Percentiles rank a stretch among this genome's conserved stretches.
Evolutionary conservation across 1,140 invertebrate species (phyloP).

Genomic region (Zaprionus inermis): DNA sequence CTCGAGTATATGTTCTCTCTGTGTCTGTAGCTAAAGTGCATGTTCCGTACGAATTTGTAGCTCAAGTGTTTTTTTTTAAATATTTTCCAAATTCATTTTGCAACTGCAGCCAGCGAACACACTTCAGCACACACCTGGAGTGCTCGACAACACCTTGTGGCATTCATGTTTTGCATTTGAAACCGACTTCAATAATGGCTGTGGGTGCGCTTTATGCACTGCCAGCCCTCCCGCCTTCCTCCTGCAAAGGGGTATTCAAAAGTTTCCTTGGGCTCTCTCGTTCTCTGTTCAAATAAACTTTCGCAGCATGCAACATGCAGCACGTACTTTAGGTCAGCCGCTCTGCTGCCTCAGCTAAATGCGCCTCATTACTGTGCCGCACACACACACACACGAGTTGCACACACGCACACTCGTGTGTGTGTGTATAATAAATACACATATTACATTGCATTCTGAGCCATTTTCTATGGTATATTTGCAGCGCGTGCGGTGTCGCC

Average conservation of each 20-base stretch:
- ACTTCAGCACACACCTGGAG: constrained; percentile 10
- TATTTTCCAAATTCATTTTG: not conserved
- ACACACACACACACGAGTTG: constrained; percentile 11
- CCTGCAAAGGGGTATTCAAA: constrained; percentile 25
- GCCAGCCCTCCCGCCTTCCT: not conserved
- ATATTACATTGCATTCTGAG: constrained; percentile 46
- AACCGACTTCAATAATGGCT: constrained; percentile 30
- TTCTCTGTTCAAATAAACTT: constrained; percentile 26
- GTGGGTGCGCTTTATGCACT: too few species aligned
- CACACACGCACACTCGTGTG: constrained; percentile 11
- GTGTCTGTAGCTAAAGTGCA: too few species aligned
- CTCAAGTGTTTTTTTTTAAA: not conserved
- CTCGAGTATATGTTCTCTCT: too few species aligned
- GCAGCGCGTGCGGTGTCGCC: constrained; percentile 51
- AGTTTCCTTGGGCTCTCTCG: constrained; percentile 20
- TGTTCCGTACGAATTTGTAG: not conserved
- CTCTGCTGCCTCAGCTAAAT: constrained; percentile 65
- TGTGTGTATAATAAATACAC: constrained; percentile 47
- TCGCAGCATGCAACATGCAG: constrained; percentile 22
- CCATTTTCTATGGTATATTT: constrained; percentile 76
- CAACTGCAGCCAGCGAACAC: not conserved
- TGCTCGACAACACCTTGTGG: constrained; percentile 30
- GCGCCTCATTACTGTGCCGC: constrained; percentile 70
- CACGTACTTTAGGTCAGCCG: constrained; percentile 43
- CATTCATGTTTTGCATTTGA: constrained; percentile 15